Evolutionary conservation across 2,113 vertebrate genomes (phyloP).

Genomic region (Chloropsis cyanopogon): DNA sequence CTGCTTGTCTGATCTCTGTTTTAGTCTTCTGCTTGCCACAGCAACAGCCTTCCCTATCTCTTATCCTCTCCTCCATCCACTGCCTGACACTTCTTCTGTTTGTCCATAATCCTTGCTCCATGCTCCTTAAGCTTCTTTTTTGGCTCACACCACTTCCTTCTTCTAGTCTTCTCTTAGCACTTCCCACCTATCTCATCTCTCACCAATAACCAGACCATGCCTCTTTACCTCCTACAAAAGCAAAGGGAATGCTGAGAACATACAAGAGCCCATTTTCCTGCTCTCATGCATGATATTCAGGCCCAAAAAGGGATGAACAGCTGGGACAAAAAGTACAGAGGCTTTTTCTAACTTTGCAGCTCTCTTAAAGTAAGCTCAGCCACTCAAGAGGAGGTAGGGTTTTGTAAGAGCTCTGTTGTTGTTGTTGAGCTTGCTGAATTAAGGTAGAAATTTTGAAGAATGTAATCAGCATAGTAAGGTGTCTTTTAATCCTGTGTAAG

Average conservation of each 20-base stretch:
- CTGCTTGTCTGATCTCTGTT: not conserved
- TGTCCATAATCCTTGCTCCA: not conserved
- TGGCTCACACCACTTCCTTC: not conserved
- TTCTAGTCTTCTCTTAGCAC: not conserved
- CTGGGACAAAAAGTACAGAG: not conserved
- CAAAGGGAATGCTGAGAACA: not conserved
- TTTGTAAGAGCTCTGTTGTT: not conserved
- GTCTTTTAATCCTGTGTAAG: not conserved
- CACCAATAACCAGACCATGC: not conserved
- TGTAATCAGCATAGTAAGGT: not conserved
- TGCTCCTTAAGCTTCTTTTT: not conserved
- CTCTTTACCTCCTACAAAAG: not conserved
- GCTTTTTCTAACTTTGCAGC: not conserved
- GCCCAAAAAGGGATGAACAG: not conserved
- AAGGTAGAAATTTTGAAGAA: not conserved
- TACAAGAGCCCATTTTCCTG: not conserved
- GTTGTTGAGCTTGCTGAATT: not conserved
- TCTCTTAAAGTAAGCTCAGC: not conserved
- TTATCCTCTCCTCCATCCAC: not conserved
- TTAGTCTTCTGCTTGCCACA: not conserved
- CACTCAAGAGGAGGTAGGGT: not conserved
- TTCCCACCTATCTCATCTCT: not conserved
- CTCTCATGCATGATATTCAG: not conserved
- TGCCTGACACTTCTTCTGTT: not conserved
- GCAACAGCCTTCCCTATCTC: not conserved